Base-by-base conservation (phyloP, 2,113 vertebrate species). In the Suricata suricatta region DNA sequence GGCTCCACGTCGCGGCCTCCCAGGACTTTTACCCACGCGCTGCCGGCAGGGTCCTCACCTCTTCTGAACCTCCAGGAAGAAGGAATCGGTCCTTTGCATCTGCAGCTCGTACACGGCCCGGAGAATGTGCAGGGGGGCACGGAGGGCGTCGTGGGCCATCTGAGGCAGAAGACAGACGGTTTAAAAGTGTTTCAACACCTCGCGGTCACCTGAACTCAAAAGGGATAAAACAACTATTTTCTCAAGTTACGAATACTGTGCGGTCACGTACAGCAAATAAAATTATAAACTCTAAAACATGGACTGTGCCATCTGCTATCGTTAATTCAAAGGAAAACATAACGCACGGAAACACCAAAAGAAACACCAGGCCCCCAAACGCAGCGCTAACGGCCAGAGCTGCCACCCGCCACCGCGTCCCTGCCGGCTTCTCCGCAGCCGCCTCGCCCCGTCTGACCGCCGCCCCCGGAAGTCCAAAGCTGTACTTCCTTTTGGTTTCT, bases 121-220 rank as follows among this genome's bases (percentile, higher is more conserved):
- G 90, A 99, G 99, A 50, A 99, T 99, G 95, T 99, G 99, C 90
- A 99, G 98, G 80, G 99, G 99, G 33, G 99, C 99, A 11, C 99
- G 99, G 82, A 99, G 99, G 60, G 99, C 99, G 98, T 99, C 99
- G 0, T 99, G 99, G 54, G 99, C 99, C 98, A 99, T 99, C 99
- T 99, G 96, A 82, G 97, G 84, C 74, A 47, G 66, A 95, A 66
- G 52, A 79, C 8, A 91, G 11, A 71, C 38, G 27, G 69, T 7
- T 54, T 4, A 38, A 35, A 64, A 60, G 2, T 15, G 23, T 44
- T 69, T 81, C 25, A 64, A 57, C 23, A 90, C 7, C 5, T 54
- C 35, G 63, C 0, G 25, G 68, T 44, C 68, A 74, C 33, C 44
- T 77, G 31, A 64, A 74, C 54, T 86, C 47, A 33, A 71, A 89